These are phyloP conservation scores for Cryptus viduatorius DNA, from an alignment of 2,888 invertebrate genomes.

Conservation along the genomic window DNA sequence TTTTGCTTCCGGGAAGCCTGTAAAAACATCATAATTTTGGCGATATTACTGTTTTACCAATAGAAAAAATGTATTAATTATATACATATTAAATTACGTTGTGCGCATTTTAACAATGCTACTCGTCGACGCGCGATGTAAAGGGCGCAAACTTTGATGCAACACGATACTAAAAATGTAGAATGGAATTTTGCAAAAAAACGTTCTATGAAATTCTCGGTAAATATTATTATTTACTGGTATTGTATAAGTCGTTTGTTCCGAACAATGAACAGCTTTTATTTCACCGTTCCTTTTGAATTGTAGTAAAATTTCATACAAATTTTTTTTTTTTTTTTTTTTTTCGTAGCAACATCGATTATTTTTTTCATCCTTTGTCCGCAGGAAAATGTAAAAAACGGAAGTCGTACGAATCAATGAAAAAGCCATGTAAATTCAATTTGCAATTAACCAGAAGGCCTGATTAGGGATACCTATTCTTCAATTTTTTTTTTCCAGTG, in stretches of 20 bases:
- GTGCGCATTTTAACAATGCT: not conserved
- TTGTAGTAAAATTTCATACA: too few species aligned
- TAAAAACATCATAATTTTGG: constrained; percentile 33
- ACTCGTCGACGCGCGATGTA: not conserved
- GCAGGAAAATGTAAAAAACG: not conserved
- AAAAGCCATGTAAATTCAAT: constrained; percentile 59
- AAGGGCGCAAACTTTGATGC: too few species aligned
- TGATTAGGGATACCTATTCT: constrained; percentile 60
- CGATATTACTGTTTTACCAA: not conserved
- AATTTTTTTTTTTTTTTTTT: too few species aligned
- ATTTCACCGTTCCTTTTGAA: not conserved
- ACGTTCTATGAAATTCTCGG: too few species aligned
- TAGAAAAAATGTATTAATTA: not conserved
- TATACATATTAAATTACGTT: not conserved
- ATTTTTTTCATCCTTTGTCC: not conserved
- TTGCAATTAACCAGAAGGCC: constrained; percentile 71
- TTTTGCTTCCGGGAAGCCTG: constrained; percentile 63
- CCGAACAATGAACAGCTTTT: not conserved
- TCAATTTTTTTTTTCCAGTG: constrained; percentile 53
- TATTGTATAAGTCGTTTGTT: not conserved
- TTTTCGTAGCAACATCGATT: not conserved
- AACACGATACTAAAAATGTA: too few species aligned
- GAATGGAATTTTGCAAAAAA: too few species aligned
- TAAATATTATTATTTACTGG: too few species aligned
- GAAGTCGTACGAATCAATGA: not conserved